Percentiles rank a stretch among this genome's conserved stretches.
Evolutionary conservation across 2,797 vertebrate species (phyloP).

Genomic region (Nasua narica): DNA sequence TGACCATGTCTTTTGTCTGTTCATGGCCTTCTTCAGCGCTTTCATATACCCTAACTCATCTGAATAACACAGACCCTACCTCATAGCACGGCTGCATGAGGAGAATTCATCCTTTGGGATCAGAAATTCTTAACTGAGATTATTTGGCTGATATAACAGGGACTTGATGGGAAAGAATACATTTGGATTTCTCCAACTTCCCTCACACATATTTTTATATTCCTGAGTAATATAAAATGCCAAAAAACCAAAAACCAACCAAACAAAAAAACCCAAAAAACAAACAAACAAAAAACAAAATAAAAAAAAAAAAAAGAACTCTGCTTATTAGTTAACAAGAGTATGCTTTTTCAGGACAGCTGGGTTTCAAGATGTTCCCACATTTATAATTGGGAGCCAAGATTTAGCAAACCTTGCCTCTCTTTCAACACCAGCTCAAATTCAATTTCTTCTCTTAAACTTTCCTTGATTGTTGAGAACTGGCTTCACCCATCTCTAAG

Average conservation of each 20-base stretch:
- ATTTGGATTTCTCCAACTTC: slow-evolving; percentile 7
- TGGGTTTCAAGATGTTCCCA: slow-evolving; percentile 51
- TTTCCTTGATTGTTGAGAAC: background rate
- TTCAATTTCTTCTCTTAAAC: background rate
- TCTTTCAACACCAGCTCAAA: slow-evolving; percentile 7
- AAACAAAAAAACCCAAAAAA: background rate
- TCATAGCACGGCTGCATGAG: background rate
- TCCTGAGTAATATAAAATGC: background rate
- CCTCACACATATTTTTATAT: background rate
- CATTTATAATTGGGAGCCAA: slow-evolving; percentile 33
- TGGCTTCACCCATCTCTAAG: background rate
- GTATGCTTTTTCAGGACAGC: slow-evolving; percentile 27
- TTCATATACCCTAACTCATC: background rate
- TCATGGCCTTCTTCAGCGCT: background rate
- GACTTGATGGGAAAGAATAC: background rate
- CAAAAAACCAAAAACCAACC: background rate
- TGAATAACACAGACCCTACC: background rate
- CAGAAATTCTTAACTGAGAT: background rate
- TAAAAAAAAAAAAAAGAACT: background rate
- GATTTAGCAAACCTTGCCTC: background rate
- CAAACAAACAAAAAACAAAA: background rate
- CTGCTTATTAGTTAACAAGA: slow-evolving; percentile 49
- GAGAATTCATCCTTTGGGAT: background rate
- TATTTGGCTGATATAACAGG: background rate
- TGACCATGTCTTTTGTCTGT: background rate